Percentiles rank a stretch among this genome's conserved stretches.
phyloP scores from a whole-genome alignment of 1,140 invertebrate genomes.

The Condylostylus longicornis region DNA sequence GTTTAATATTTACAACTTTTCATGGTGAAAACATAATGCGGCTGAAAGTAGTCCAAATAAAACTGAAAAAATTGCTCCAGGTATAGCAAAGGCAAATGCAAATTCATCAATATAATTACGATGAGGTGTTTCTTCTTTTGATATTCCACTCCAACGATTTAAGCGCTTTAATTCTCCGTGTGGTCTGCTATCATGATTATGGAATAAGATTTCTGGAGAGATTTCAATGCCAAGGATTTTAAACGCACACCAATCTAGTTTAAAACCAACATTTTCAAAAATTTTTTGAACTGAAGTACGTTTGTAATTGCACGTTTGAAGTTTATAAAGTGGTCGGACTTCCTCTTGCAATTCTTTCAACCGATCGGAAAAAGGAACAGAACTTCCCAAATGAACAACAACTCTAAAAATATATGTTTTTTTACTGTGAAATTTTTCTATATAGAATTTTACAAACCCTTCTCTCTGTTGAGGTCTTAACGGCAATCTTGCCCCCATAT shows the following conservation, averaged over 20 bases:
- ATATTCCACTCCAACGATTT: constrained; percentile 27
- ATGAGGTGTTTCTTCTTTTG: constrained; percentile 42
- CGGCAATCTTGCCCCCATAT: constrained; percentile 66
- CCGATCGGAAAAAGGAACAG: constrained; percentile 52
- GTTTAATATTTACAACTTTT: constrained; percentile 54
- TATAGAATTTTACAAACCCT: constrained; percentile 44
- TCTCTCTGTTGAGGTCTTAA: constrained; percentile 67
- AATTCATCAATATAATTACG: constrained; percentile 57
- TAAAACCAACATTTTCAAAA: constrained; percentile 61
- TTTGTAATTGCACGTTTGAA: constrained; percentile 67
- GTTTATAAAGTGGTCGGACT: constrained; percentile 59
- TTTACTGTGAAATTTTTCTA: neutral
- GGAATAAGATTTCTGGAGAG: constrained; percentile 20
- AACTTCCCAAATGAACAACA: constrained; percentile 64
- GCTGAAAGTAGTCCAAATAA: constrained; percentile 50
- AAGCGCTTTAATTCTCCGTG: constrained; percentile 7
- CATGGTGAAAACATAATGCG: constrained; percentile 60
- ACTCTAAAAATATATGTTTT: constrained; percentile 41
- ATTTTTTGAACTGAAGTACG: constrained; percentile 67
- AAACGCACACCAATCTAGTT: constrained; percentile 81
- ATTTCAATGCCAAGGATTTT: constrained; percentile 42
- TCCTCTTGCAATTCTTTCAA: constrained; percentile 64
- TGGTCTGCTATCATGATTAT: constrained; percentile 15
- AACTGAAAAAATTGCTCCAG: constrained; percentile 48
- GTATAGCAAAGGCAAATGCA: constrained; percentile 51